Percentiles rank a stretch among this genome's conserved stretches.
These are phyloP conservation scores for Whitmania pigra DNA, from an alignment of 1,140 invertebrate genomes.

Conservation along the genomic window DNA sequence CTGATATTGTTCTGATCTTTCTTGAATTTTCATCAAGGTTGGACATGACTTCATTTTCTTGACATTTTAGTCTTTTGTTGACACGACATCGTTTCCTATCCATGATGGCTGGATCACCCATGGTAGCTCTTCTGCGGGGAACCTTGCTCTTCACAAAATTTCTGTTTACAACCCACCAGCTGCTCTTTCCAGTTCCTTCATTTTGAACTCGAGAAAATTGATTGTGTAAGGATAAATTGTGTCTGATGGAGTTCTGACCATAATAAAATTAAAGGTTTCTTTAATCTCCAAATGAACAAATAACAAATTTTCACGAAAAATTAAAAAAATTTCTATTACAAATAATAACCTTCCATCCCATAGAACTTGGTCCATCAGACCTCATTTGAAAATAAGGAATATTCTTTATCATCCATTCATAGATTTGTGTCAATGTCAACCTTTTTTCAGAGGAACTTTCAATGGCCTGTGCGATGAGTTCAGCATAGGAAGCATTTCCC, in stretches of 20 bases:
- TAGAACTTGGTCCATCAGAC: constrained; percentile 94
- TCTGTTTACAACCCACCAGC: constrained; percentile 99
- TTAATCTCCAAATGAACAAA: not conserved
- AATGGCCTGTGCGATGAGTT: constrained; percentile 96
- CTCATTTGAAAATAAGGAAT: constrained; percentile 99
- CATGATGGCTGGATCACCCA: constrained; percentile 88
- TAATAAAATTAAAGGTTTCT: constrained; percentile 29
- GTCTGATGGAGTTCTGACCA: constrained; percentile 96
- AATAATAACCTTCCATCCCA: constrained; percentile 90
- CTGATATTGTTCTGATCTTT: not conserved
- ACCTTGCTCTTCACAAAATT: constrained; percentile 93
- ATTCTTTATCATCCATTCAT: constrained; percentile 99
- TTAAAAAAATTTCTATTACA: not conserved
- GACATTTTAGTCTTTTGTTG: not conserved
- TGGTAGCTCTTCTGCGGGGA: constrained; percentile 74
- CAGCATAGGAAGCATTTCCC: constrained; percentile 97
- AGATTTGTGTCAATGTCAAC: constrained; percentile 71
- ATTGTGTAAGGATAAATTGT: constrained; percentile 96
- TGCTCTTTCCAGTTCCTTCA: constrained; percentile 96
- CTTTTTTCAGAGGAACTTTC: constrained; percentile 85
- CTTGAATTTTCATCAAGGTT: not conserved
- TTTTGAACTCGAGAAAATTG: constrained; percentile 98
- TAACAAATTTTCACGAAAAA: not conserved
- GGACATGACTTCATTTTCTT: not conserved
- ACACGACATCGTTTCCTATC: constrained; percentile 77